Evolutionary conservation across 1,140 invertebrate genomes (phyloP).

Genomic region (Lepidostoma basale): DNA sequence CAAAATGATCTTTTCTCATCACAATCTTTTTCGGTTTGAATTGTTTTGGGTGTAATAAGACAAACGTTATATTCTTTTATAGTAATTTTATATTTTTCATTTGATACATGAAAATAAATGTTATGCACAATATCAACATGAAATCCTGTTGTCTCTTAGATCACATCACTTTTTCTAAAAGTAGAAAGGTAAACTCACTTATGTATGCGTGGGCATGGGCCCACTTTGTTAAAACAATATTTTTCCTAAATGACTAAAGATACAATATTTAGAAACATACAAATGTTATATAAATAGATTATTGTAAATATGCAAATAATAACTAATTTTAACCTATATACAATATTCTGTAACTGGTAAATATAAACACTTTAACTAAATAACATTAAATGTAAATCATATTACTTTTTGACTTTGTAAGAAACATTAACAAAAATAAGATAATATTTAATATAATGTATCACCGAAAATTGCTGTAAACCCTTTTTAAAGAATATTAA

Average conservation of each 20-base stretch:
- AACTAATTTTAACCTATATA: slow-evolving; percentile 6
- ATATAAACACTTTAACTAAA: slow-evolving; percentile 8
- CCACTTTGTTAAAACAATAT: no score
- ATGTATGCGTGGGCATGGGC: no score
- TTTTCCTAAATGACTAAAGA: no score
- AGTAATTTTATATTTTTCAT: slow-evolving; percentile 18
- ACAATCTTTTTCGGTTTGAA: not conserved
- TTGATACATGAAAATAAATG: slow-evolving; percentile 17
- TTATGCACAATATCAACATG: slow-evolving; percentile 25
- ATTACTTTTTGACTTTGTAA: not conserved
- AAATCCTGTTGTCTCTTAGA: not conserved
- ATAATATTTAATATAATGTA: no score
- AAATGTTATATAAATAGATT: slow-evolving; percentile 21
- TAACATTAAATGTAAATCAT: not conserved
- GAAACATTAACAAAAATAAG: slow-evolving; percentile 1
- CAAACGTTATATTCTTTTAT: not conserved
- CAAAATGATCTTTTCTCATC: not conserved
- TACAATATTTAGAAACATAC: not conserved
- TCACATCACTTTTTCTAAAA: slow-evolving; percentile 15
- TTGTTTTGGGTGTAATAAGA: not conserved
- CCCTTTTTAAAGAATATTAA: not conserved
- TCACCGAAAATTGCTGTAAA: slow-evolving; percentile 6
- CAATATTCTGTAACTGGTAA: slow-evolving; percentile 10
- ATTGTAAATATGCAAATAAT: slow-evolving; percentile 9
- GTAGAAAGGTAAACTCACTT: slow-evolving; percentile 5